Evolutionary conservation across 2,888 invertebrate genomes (phyloP), one percentile per base, ranked within the genome.

Genomic region (Xylocampa areola): DNA sequence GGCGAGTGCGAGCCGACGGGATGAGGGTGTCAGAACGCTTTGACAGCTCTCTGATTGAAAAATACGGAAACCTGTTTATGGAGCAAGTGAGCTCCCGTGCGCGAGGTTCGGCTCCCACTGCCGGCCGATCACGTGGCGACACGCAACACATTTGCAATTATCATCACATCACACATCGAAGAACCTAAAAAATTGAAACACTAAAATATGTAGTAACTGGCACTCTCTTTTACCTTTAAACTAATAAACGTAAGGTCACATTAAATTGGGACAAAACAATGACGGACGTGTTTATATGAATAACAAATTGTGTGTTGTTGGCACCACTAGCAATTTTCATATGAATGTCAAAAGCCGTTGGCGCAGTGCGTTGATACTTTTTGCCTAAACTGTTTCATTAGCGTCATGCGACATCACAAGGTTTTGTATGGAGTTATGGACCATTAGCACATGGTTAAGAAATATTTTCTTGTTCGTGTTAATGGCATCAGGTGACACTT

Each of bases 31-130:
- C 94, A 94, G 93, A 94, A 94, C 89, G 94, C 93, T 94, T 94
- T 95, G 95, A 95, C 94, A 95, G 95, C 91, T 94, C 93, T 89
- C 94, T 94, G 94, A 95, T 95, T 95, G 95, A 94, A 95, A 95
- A 94, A 94, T 94, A 94, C 94, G 94, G 93, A 90, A 94, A 92
- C 89, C 94, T 94, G 94, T 94, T 94, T 94, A 94, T 94, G 87
- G 92, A 92, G 91, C 88, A 87, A 91, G 89, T 88, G 91, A 88
- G 87, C 88, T 81, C 74, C 79, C 72, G 75, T 78, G 72, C 73
- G 65, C 66, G 69, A 76, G 76, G 67, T 66, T 64, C 66, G 70
- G 65, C 59, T 68, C 71, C 64, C 58, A 60, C 71, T 50, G 48
- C 13, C 61, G 44, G 43, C 58, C 44, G 57, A 48, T 60, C 61